These are phyloP conservation scores for Microcebus tavaratra DNA, from an alignment of 2,113 vertebrate genomes.

Conservation along the genomic window DNA sequence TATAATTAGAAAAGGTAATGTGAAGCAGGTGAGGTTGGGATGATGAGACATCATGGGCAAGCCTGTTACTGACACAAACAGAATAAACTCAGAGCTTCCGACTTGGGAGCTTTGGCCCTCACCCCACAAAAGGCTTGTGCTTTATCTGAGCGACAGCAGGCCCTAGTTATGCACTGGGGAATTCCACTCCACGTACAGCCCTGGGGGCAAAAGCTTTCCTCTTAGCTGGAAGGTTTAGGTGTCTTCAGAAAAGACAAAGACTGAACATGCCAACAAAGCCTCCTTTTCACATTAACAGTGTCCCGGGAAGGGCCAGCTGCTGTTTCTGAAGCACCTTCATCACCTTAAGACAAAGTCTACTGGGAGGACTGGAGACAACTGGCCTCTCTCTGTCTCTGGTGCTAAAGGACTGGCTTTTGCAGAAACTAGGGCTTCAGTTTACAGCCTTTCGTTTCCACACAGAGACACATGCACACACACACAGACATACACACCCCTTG, in stretches of 20 bases:
- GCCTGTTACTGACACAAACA: not conserved
- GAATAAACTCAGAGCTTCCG: not conserved
- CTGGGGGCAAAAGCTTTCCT: not conserved
- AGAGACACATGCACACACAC: fast-evolving
- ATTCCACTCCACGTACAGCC: not conserved
- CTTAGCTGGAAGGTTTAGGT: not conserved
- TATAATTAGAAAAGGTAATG: not conserved
- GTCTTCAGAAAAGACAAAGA: not conserved
- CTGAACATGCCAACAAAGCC: not conserved
- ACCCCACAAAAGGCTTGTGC: not conserved
- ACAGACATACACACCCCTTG: not conserved
- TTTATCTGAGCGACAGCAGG: not conserved
- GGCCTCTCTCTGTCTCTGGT: not conserved
- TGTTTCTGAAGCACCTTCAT: not conserved
- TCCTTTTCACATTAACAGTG: not conserved
- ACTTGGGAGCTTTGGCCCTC: not conserved
- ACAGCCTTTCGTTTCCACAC: not conserved
- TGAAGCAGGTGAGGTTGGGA: not conserved
- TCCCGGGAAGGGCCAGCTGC: not conserved
- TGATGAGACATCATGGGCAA: not conserved
- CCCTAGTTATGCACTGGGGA: not conserved
- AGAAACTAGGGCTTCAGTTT: not conserved
- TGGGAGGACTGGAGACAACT: not conserved
- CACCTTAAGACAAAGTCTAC: not conserved
- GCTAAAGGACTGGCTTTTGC: not conserved